Base-by-base conservation (phyloP, 2,888 invertebrate genomes). In the Chromoteleia sp. region DNA sequence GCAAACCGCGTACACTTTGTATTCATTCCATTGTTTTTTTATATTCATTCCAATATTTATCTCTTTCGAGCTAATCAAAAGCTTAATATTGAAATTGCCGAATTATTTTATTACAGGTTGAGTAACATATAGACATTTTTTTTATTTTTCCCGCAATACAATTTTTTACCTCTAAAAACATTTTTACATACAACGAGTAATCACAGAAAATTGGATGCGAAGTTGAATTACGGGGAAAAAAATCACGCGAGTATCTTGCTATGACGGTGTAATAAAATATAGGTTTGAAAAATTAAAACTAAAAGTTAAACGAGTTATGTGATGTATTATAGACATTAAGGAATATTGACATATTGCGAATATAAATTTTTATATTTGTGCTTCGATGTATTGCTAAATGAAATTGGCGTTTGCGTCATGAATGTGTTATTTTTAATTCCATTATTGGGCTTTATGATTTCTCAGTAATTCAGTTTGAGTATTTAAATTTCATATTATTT, bases 1-100 rank as follows among this genome's bases (percentile, higher is more conserved):
- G 56, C 45, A 15, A 70, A 56, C n/a, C 29, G 17, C 12, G 48
- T 41, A 25, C 25, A 71, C 63, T 71, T 71, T 41, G 65, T 65
- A 65, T 77, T 71, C 71, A 41, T 56, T 45, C 48, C 58, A 41
- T n/a, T n/a, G n/a, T n/a, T n/a, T n/a, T n/a, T n/a, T n/a, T n/a
- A n/a, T n/a, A n/a, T n/a, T n/a, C n/a, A n/a, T n/a, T n/a, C n/a
- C 71, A 54, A 77, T 78, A 65, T 71, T 78, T 78, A 65, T 36
- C 58, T n/a, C 65, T 54, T 36, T 61, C 48, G 50, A 29, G 39
- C 25, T 33, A 68, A 30, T 68, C 59, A 76, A 68, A 68, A 59
- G 50, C 33, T 59, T 59, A 33, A 7, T 59, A 68, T 50, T 76
- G 41, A 59, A 68, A 76, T 76, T 36, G 7, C 5, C 17, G 14